A percentile compares a stretch with the other conserved stretches of the same genome.
Evolutionary conservation across 2,888 invertebrate species (phyloP).

Genomic region (Trissoscelio sp.): DNA sequence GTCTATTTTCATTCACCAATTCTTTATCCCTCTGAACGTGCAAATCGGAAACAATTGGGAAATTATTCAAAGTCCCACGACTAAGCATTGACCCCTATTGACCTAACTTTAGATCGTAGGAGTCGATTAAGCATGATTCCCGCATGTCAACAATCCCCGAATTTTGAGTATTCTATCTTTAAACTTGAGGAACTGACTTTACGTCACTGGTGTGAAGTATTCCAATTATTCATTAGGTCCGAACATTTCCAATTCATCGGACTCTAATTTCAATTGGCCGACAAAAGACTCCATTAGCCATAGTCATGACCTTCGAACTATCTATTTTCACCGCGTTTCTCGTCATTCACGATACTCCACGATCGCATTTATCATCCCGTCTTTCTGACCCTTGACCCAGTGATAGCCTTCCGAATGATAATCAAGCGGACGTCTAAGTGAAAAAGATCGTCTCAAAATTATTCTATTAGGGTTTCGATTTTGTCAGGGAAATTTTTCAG

Average conservation of each 20-base stretch:
- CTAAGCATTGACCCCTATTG: slow-evolving; percentile 30
- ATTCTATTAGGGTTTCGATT: slow-evolving; percentile 29
- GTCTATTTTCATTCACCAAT: neutral
- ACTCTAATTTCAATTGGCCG: slow-evolving; percentile 6
- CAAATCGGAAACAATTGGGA: neutral
- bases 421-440: slow-evolving; percentile 38
- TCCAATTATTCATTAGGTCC: neutral
- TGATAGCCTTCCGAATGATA: slow-evolving; percentile 76
- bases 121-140: neutral
- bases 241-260: slow-evolving; percentile 34
- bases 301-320: slow-evolving; percentile 49
- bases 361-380: slow-evolving; percentile 71
- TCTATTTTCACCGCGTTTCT: slow-evolving; percentile 58
- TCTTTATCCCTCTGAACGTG: neutral
- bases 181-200: neutral
- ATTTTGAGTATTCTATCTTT: slow-evolving; percentile 31
- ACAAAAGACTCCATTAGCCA: slow-evolving; percentile 41
- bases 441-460: slow-evolving; percentile 33
- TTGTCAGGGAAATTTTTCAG: neutral
- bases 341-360: slow-evolving; percentile 47
- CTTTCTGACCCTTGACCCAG: slow-evolving; percentile 77
- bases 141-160: slow-evolving; percentile 25
- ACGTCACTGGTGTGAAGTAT: neutral
- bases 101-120: slow-evolving; percentile 25
- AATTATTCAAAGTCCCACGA: slow-evolving; percentile 4